These are phyloP conservation scores for Portunus trituberculatus DNA, from an alignment of 1,140 invertebrate genomes.

Conservation along the genomic window DNA sequence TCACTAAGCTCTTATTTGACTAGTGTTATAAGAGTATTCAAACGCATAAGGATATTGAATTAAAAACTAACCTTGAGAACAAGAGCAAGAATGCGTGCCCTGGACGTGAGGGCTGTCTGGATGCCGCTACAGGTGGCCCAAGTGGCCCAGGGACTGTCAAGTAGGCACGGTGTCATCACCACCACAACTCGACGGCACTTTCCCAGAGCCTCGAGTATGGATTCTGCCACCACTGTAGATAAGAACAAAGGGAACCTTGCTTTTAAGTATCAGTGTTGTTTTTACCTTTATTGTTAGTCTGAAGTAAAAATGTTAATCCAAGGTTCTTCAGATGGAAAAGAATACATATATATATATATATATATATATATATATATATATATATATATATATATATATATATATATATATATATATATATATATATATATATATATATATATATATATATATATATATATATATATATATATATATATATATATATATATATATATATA, in stretches of 20 bases:
- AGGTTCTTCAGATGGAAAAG: too few relatives aligned
- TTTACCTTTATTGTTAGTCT: neutral
- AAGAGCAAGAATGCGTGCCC: conserved; percentile 48
- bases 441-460: conserved; percentile 48
- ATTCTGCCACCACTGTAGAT: conserved; percentile 15
- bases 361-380: neutral
- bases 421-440: conserved; percentile 48
- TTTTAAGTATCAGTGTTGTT: too few relatives aligned
- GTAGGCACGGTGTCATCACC: conserved; percentile 65
- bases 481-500: too few relatives aligned
- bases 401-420: conserved; percentile 48
- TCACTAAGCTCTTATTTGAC: too few relatives aligned
- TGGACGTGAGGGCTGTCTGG: conserved; percentile 52
- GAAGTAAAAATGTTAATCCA: neutral
- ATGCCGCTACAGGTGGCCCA: conserved; percentile 60
- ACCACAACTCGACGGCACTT: conserved; percentile 60
- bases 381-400: neutral
- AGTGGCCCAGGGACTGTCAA: conserved; percentile 56
- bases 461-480: neutral
- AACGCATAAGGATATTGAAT: too few relatives aligned
- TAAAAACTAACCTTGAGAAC: conserved; percentile 30
- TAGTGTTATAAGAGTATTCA: too few relatives aligned
- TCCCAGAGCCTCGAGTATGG: neutral
- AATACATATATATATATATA: neutral
- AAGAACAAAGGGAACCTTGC: neutral